These are phyloP conservation scores for Platycheirus albimanus DNA, from an alignment of 2,888 invertebrate species.

Conservation along the genomic window DNA sequence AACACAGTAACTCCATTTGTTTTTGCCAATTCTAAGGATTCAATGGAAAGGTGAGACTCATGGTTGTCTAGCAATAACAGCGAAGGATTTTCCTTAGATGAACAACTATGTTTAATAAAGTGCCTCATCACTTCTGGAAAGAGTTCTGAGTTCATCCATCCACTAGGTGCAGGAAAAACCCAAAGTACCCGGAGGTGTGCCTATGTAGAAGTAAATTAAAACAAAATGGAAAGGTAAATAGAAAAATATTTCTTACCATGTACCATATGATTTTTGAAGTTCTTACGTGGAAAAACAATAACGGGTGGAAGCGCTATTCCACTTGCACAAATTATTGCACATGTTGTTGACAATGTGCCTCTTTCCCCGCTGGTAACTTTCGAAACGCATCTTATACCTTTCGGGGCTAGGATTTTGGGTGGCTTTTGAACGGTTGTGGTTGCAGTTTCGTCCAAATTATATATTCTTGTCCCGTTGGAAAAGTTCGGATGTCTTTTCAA, in stretches of 20 bases:
- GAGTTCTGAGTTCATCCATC: not conserved
- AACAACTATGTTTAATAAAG: slow-evolving; percentile 2
- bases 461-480: slow-evolving; percentile 15
- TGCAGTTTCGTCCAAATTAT: slow-evolving; percentile 13
- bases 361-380: slow-evolving; percentile 10
- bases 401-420: slow-evolving; percentile 8
- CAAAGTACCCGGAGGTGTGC: not conserved
- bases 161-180: not conserved
- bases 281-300: slow-evolving; percentile 10
- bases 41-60: slow-evolving; percentile 7
- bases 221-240: not conserved
- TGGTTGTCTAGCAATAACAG: slow-evolving; percentile 8
- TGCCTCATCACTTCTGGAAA: not conserved
- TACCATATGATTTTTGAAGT: not conserved
- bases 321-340: slow-evolving; percentile 9
- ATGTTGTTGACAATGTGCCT: slow-evolving; percentile 11
- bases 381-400: slow-evolving; percentile 7
- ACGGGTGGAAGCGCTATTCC: slow-evolving; percentile 12
- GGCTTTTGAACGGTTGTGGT: slow-evolving; percentile 14
- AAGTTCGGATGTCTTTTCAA: slow-evolving; percentile 6
- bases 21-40: slow-evolving; percentile 9
- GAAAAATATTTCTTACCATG: not conserved
- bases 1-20: not conserved
- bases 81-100: slow-evolving; percentile 12
- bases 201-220: not conserved